Evolutionary conservation across 2,797 vertebrate genomes (phyloP).

Genomic region (Argyrosomus regius): DNA sequence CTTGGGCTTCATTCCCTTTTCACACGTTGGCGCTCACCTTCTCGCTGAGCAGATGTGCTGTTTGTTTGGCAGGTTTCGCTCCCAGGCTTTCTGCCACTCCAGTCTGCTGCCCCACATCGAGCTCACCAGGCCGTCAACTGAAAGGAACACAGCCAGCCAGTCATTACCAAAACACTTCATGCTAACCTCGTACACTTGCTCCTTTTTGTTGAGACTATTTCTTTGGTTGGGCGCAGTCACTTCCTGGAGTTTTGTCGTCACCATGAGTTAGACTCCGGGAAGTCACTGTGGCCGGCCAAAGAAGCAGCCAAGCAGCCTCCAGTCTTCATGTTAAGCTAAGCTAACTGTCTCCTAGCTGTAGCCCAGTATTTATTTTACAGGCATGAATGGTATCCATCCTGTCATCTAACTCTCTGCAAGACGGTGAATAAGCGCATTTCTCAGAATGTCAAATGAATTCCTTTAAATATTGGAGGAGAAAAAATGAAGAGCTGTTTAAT

Average conservation of each 20-base stretch:
- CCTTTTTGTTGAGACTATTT: too few relatives aligned
- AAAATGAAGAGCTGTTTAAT: background rate
- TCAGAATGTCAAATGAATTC: background rate
- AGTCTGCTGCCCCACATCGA: slow-evolving; percentile 62
- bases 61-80: slow-evolving; percentile 58
- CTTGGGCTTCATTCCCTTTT: too few relatives aligned
- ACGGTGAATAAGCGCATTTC: background rate
- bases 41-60: slow-evolving; percentile 62
- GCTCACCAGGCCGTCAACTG: slow-evolving; percentile 81
- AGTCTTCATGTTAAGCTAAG: background rate
- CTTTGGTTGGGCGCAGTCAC: too few relatives aligned
- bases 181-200: too few relatives aligned
- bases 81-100: slow-evolving; percentile 63
- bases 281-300: too few relatives aligned
- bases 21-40: slow-evolving; percentile 54
- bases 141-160: slow-evolving; percentile 12
- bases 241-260: background rate
- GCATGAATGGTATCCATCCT: too few relatives aligned
- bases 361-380: background rate
- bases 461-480: background rate
- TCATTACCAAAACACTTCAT: background rate
- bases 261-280: too few relatives aligned
- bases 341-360: background rate
- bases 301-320: background rate
- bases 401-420: background rate